Base-by-base conservation (phyloP, 2,888 invertebrate species). In the Euplagia quadripunctaria region DNA sequence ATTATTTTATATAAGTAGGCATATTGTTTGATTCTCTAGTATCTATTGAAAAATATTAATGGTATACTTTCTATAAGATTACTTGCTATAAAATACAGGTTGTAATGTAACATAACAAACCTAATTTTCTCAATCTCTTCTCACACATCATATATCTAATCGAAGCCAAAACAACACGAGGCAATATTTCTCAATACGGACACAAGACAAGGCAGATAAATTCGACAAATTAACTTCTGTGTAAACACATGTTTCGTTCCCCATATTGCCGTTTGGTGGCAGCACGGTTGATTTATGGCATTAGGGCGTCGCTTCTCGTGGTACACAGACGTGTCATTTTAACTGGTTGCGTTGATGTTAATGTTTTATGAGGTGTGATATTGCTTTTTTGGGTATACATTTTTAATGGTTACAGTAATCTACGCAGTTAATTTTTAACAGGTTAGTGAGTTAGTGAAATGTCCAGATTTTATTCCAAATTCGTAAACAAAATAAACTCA, bases 211-310 rank as follows among this genome's bases (percentile, higher is more conserved):
- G 91, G 84, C 90, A 93, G 95, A 95, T 94, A 94, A 94, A 95
- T 94, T 94, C 94, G 92, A 94, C 95, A 95, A 96, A 96, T 96
- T 96, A 96, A 95, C 95, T 94, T 90, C 92, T 92, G 89, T 90
- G 95, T 94, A 95, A 95, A 96, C 95, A 96, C 94, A 93, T 95
- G 95, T 95, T 95, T 93, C 91, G 91, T 92, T 90, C 93, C 94
- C 94, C 92, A 95, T 94, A 95, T 94, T 94, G 93, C 92, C 93
- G 93, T 87, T 87, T 91, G 94, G 93, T 90, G 93, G 94, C 94
- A 93, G 92, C 94, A 92, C 92, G 82, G 87, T 88, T 94, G 95
- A 96, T 96, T 96, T 96, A 96, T 95, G 81, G 90, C 90, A 90
- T 79, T 86, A 89, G 94, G 93, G 93, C 87, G 90, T 80, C 72